phyloP scores from a whole-genome alignment of 2,888 invertebrate species.

The Ephialtes manifestator region DNA sequence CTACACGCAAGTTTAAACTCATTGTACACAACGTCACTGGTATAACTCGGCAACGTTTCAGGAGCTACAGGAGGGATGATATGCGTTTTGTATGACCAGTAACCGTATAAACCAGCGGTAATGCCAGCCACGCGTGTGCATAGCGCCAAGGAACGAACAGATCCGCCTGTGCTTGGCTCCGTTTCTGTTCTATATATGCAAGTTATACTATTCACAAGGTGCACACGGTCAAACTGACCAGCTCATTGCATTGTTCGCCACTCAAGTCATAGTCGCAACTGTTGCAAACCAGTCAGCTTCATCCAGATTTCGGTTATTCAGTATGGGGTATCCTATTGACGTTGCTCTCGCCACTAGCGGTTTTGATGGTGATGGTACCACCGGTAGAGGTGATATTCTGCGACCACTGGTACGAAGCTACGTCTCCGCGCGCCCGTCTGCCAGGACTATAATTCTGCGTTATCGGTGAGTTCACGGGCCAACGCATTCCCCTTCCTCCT shows the following conservation, averaged over 20 bases:
- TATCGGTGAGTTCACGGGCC: constrained; percentile 84
- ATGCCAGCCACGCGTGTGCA: constrained; percentile 12
- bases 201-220: neutral
- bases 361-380: constrained; percentile 53
- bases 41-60: neutral
- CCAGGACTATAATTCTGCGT: constrained; percentile 83
- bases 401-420: constrained; percentile 52
- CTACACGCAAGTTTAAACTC: constrained; percentile 4
- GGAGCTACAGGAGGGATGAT: neutral
- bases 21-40: neutral
- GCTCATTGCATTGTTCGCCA: neutral
- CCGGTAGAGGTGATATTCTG: constrained; percentile 40
- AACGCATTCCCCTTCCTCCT: constrained; percentile 79
- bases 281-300: constrained; percentile 24
- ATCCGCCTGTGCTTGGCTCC: constrained; percentile 19
- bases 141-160: constrained; percentile 7
- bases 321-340: constrained; percentile 2
- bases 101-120: constrained; percentile 31
- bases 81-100: neutral
- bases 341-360: constrained; percentile 36
- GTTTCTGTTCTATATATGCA: too few species aligned
- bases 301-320: neutral
- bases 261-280: neutral
- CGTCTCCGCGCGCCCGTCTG: constrained; percentile 57
- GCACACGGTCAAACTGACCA: constrained; percentile 10